Conservation (phyloP, 2,113 vertebrate species). For the Entomyzon cyanotis region DNA sequence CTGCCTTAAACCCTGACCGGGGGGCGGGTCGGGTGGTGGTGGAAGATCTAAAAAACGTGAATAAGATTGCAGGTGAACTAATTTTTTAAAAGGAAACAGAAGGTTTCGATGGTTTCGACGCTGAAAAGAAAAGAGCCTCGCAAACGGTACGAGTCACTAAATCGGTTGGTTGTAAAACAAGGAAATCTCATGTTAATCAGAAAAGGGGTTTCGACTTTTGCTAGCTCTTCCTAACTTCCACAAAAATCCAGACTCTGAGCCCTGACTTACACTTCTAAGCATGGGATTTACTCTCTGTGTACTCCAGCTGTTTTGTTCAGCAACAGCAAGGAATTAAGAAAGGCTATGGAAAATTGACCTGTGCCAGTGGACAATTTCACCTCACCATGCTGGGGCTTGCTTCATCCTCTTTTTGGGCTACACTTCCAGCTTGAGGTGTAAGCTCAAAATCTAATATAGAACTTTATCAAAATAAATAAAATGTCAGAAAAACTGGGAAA, state of each 20-base stretch:
- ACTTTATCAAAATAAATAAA: neutral
- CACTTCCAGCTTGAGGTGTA: neutral
- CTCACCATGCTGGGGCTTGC: neutral
- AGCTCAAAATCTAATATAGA: neutral
- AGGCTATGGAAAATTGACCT: neutral
- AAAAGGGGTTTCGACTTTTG: neutral
- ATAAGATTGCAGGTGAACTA: conserved; percentile 75
- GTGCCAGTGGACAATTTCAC: neutral
- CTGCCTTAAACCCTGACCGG: conserved; percentile 89
- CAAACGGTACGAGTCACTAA: neutral
- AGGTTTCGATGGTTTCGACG: conserved; percentile 29
- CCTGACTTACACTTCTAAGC: neutral
- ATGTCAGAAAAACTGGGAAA: neutral
- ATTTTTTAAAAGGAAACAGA: conserved; percentile 52
- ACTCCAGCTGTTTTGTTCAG: neutral
- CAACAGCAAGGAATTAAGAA: conserved; percentile 22
- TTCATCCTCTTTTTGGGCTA: neutral
- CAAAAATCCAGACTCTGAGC: neutral
- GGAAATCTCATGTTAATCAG: neutral
- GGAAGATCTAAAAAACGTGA: conserved; percentile 92
- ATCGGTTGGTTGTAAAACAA: neutral
- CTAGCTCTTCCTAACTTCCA: neutral
- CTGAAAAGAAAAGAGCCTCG: conserved; percentile 9
- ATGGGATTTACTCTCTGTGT: neutral
- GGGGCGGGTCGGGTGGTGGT: conserved; percentile 97